Evolutionary conservation across 1,140 invertebrate genomes (phyloP).

Genomic region (Anastatus disparis): DNA sequence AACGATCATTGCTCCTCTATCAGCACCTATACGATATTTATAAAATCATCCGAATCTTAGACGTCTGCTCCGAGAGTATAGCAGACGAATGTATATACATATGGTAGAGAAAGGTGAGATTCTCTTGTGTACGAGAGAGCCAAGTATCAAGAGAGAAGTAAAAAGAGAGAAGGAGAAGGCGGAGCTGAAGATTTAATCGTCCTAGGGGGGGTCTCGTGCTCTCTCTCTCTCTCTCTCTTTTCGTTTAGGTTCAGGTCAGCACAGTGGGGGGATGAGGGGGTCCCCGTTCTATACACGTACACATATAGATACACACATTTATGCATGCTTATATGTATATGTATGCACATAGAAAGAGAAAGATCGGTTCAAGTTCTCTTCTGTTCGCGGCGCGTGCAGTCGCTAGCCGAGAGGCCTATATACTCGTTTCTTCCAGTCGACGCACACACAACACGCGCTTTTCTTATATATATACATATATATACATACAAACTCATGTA

Average conservation of each 20-base stretch:
- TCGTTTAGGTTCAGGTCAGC: constrained; percentile 12
- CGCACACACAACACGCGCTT: constrained; percentile 28
- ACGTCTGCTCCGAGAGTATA: too few relatives aligned
- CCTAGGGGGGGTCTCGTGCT: constrained; percentile 50
- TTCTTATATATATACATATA: too few relatives aligned
- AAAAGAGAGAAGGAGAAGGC: constrained; percentile 45
- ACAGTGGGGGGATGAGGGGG: constrained; percentile 38
- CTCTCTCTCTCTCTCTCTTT: constrained; percentile 9
- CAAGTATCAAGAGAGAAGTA: background rate
- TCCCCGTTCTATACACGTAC: constrained; percentile 31
- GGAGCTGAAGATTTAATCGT: constrained; percentile 57
- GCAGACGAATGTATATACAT: too few relatives aligned
- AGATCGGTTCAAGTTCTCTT: constrained; percentile 56
- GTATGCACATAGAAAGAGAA: constrained; percentile 45
- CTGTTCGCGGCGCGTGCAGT: constrained; percentile 59
- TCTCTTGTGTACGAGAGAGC: too few relatives aligned
- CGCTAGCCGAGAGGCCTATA: constrained; percentile 60
- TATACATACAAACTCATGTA: too few relatives aligned
- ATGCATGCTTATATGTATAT: too few relatives aligned
- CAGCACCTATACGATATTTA: too few relatives aligned
- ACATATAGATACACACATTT: too few relatives aligned
- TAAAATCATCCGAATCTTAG: too few relatives aligned
- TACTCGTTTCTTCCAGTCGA: constrained; percentile 62
- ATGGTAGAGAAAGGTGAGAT: too few relatives aligned
- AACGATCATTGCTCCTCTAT: too few relatives aligned